A percentile compares a stretch with the other conserved stretches of the same genome.
Conservation (phyloP, 2,888 invertebrate genomes). For the Synanthedon andrenaeformis region DNA sequence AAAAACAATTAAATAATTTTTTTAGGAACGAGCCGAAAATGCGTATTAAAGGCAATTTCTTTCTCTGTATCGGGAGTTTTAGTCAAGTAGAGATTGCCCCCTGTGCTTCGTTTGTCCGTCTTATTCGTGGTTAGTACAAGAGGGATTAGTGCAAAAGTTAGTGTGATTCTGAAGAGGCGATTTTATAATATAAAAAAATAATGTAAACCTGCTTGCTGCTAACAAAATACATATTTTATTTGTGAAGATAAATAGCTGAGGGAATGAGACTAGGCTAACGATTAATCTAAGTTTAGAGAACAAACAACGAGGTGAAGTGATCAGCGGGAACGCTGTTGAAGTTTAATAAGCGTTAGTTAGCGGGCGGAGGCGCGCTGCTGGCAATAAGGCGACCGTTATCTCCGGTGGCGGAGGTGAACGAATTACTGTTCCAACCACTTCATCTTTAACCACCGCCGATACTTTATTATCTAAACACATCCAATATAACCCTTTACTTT, state of each 20-base stretch:
- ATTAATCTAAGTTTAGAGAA: constrained; percentile 68
- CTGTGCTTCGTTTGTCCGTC: no score
- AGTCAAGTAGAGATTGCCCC: no score
- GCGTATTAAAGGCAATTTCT: no score
- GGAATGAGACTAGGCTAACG: constrained; percentile 42
- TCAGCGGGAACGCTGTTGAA: constrained; percentile 64
- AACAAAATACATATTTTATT: not conserved
- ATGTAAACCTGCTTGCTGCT: no score
- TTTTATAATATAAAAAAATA: no score
- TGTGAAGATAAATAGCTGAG: constrained; percentile 39
- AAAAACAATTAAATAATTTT: no score
- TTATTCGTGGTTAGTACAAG: no score
- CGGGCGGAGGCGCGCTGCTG: constrained; percentile 42
- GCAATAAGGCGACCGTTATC: constrained; percentile 62
- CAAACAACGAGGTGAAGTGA: constrained; percentile 68
- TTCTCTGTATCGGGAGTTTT: no score
- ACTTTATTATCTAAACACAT: constrained; percentile 18
- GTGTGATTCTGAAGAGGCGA: no score
- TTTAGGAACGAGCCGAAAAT: no score
- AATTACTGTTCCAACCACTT: constrained; percentile 29
- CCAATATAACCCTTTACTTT: no score
- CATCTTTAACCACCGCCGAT: constrained; percentile 11
- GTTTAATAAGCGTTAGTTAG: constrained; percentile 69
- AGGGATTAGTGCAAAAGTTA: no score
- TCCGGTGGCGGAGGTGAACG: constrained; percentile 42